Base-by-base conservation (phyloP, 1,140 invertebrate species). In the Andrena cerasifolii region DNA sequence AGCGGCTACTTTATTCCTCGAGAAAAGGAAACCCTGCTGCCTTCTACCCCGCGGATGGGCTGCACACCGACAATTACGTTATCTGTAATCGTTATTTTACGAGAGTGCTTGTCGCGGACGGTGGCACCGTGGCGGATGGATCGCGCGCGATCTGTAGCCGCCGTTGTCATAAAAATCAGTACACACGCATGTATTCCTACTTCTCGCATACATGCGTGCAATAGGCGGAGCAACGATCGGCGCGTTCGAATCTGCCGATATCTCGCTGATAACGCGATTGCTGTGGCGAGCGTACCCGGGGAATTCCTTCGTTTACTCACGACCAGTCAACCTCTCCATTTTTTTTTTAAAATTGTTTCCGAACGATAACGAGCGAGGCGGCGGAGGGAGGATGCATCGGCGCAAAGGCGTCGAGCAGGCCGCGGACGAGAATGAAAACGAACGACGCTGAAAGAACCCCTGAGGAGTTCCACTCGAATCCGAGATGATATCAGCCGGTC, bases 401-500 rank as follows among this genome's bases (percentile, higher is more conserved):
- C 18, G 47, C 47, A n/a, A 49, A 33, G 31, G 33, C 6, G 18
- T 36, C 56, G 47, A n/a, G 31, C 7, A 7, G 8, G 36, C 16
- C 24, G 10, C 24, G 28, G 67, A 16, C 26, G 51, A 56, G 74
- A 78, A 71, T 43, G 80, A 74, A 83, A 82, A 73, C 65, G 68
- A 31, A 43, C 14, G 54, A 43, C 36, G 54, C 28, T 66, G 49
- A 63, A 59, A 10, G 36, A 10, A 49, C 16, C 12, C 43, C n/a
- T n/a, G n/a, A n/a, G n/a, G 40, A 58, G 61, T 75, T 66, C 74
- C 33, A 53, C 54, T 65, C 36, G 75, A 72, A 49, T 36, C 21
- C n/a, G 33, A 36, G 81, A 82, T 67, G 81, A 79, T 82, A 82
- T 82, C 63, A 51, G 63, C 16, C 49, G 28, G 5, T 47, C 40